Percentiles rank a stretch among this genome's conserved stretches.
These are phyloP conservation scores for Tetranychus urticae DNA, from an alignment of 1,140 invertebrate genomes.

Conservation along the genomic window DNA sequence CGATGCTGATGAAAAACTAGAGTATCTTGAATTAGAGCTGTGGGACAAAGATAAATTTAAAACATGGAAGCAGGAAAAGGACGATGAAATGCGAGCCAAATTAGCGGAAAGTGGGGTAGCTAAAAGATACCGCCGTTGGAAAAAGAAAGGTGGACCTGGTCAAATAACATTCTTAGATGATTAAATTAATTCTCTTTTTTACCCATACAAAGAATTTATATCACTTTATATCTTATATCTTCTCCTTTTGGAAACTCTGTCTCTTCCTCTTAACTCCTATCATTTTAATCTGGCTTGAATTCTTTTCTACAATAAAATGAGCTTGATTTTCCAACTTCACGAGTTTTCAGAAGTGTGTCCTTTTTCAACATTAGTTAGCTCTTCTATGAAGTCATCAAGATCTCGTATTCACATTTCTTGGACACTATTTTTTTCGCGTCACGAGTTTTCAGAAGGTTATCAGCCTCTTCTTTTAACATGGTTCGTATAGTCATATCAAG, in stretches of 20 bases:
- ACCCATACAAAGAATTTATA: too few relatives aligned
- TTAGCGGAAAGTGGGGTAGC: slow-evolving; percentile 47
- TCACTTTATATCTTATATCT: too few relatives aligned
- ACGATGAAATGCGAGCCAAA: slow-evolving; percentile 54
- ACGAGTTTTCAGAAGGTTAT: slow-evolving; percentile 30
- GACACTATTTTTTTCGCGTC: slow-evolving; percentile 36
- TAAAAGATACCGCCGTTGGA: slow-evolving; percentile 49
- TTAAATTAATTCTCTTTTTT: slow-evolving; percentile 17
- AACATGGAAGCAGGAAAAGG: slow-evolving; percentile 50
- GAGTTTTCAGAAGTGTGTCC: slow-evolving; percentile 5
- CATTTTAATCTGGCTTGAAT: slow-evolving; percentile 63
- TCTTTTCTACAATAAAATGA: slow-evolving; percentile 89
- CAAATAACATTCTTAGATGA: slow-evolving; percentile 50
- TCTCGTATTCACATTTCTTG: slow-evolving; percentile 66
- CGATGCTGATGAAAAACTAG: slow-evolving; percentile 43
- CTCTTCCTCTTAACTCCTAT: slow-evolving; percentile 47
- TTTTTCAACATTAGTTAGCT: slow-evolving; percentile 21
- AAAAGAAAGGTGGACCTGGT: slow-evolving; percentile 49
- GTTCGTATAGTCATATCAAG: slow-evolving; percentile 85
- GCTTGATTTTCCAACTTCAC: slow-evolving; percentile 73
- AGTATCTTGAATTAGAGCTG: slow-evolving; percentile 44
- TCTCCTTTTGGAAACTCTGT: too few relatives aligned
- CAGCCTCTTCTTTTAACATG: slow-evolving; percentile 75
- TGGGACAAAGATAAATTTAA: slow-evolving; percentile 57
- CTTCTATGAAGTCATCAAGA: slow-evolving; percentile 45